Conservation (phyloP, 2,797 vertebrate species). For the Crocidura indochinensis region DNA sequence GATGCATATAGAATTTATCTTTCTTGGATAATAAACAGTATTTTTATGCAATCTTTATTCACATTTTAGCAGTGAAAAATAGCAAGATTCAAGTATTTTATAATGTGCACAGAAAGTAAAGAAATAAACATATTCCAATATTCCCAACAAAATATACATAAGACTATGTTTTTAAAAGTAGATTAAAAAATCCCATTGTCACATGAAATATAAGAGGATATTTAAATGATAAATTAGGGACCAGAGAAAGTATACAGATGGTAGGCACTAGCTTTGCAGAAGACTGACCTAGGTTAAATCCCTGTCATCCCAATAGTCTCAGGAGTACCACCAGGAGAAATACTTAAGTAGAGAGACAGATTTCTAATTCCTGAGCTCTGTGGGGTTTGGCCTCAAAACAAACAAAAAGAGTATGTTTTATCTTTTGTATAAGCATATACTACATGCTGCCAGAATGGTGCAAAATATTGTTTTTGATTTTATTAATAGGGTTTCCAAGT, state of each 20-base stretch:
- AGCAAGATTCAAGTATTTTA: background rate
- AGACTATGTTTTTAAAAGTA: background rate
- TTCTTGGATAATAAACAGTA: background rate
- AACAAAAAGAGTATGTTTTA: background rate
- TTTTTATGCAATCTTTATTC: background rate
- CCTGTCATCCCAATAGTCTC: too few species aligned
- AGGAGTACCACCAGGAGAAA: too few species aligned
- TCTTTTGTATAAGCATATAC: background rate
- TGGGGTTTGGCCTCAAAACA: too few species aligned
- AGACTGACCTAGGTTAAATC: too few species aligned
- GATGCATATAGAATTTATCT: background rate
- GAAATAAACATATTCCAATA: background rate
- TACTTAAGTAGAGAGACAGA: too few species aligned
- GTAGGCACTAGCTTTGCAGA: too few species aligned
- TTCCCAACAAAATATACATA: background rate
- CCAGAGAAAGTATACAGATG: too few species aligned
- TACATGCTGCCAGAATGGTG: background rate
- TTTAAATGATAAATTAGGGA: background rate
- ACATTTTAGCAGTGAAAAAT: background rate
- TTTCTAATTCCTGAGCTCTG: too few species aligned
- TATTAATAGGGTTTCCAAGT: background rate
- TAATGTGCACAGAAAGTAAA: background rate
- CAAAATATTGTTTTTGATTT: slow-evolving; percentile 5
- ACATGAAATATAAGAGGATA: background rate
- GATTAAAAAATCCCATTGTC: background rate